Percentiles rank a stretch among this genome's conserved stretches.
Conservation (phyloP, 1,140 invertebrate genomes). For the Drusus annulatus region DNA sequence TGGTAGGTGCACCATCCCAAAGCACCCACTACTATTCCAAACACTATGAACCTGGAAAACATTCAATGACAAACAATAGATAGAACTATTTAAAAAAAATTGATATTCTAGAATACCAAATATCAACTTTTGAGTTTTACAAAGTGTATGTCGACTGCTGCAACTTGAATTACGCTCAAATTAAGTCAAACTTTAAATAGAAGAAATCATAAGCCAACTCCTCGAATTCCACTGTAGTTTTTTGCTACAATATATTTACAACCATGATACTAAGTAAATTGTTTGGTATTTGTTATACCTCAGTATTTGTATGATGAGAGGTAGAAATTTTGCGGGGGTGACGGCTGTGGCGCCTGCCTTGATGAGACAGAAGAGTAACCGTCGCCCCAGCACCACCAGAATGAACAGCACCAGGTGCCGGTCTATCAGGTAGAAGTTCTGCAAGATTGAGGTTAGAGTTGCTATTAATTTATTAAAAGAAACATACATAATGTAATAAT, state of each 20-base stretch:
- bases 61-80: constrained; percentile 26
- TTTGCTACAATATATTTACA: too few relatives aligned
- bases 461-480: too few relatives aligned
- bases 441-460: constrained; percentile 64
- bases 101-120: too few relatives aligned
- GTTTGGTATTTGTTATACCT: constrained; percentile 60
- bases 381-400: constrained; percentile 81
- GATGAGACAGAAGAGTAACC: constrained; percentile 79
- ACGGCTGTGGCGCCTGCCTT: constrained; percentile 60
- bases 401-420: constrained; percentile 88
- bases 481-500: too few relatives aligned
- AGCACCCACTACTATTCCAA: constrained; percentile 70
- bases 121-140: too few relatives aligned
- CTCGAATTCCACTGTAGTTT: too few relatives aligned
- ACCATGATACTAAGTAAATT: too few relatives aligned
- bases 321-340: constrained; percentile 63
- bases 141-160: too few relatives aligned
- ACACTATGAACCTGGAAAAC: constrained; percentile 72
- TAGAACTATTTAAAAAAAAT: too few relatives aligned
- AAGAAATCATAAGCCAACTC: too few relatives aligned
- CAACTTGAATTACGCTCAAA: too few relatives aligned
- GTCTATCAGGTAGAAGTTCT: constrained; percentile 98
- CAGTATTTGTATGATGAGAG: constrained; percentile 64
- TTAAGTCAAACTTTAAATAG: too few relatives aligned
- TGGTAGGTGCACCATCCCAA: constrained; percentile 81